Evolutionary conservation across 2,888 invertebrate species (phyloP).

Genomic region (Hirtodrosophila cameraria): DNA sequence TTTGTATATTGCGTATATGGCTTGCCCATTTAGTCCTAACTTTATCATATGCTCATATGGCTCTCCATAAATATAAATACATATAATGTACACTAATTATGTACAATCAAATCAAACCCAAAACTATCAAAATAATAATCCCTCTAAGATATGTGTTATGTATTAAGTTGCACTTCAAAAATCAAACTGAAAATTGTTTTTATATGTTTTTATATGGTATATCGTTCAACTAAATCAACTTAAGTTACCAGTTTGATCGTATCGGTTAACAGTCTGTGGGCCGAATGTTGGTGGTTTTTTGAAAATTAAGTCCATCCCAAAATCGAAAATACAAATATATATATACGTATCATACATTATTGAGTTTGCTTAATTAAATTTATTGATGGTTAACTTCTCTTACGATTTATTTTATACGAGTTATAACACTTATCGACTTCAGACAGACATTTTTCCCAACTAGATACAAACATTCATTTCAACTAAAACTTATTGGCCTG

Average conservation of each 20-base stretch:
- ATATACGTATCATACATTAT: constrained; percentile 64
- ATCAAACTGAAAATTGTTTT: constrained; percentile 11
- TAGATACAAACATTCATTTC: constrained; percentile 43
- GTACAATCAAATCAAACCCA: constrained; percentile 31
- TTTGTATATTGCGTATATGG: constrained; percentile 67
- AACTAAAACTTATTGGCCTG: constrained; percentile 42
- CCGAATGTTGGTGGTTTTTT: constrained; percentile 16
- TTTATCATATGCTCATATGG: constrained; percentile 33
- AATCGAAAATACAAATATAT: constrained; percentile 59
- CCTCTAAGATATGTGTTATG: constrained; percentile 49
- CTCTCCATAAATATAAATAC: constrained; percentile 15
- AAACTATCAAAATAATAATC: constrained; percentile 23
- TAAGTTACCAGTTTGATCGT: no score
- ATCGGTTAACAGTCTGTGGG: constrained; percentile 15
- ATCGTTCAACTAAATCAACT: no score
- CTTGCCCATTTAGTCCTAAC: constrained; percentile 59
- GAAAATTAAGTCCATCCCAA: constrained; percentile 32
- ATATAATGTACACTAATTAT: constrained; percentile 19
- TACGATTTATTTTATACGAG: constrained; percentile 26
- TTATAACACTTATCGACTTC: constrained; percentile 11
- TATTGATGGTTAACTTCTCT: constrained; percentile 21
- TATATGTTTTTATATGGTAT: no score
- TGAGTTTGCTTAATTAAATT: constrained; percentile 52
- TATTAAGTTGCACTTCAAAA: constrained; percentile 42
- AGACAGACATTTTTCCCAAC: constrained; percentile 19